A percentile compares a stretch with the other conserved stretches of the same genome.
phyloP scores from a whole-genome alignment of 1,140 invertebrate species.

The Zaprionus taronus region DNA sequence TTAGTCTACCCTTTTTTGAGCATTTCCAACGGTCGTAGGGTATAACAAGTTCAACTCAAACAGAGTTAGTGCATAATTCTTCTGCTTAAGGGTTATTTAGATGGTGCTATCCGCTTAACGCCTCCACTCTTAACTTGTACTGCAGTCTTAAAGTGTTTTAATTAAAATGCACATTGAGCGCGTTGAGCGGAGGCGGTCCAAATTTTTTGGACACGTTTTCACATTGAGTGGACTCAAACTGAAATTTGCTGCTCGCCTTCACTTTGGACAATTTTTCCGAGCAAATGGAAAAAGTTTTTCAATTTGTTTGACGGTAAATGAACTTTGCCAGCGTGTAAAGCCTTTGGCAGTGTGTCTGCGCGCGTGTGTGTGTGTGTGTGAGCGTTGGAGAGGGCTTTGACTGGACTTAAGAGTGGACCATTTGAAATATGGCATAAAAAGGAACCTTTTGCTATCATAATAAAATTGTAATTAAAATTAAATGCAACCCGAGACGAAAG shows the following conservation, averaged over 20 bases:
- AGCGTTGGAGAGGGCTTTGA: constrained; percentile 23
- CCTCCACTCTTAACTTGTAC: constrained; percentile 17
- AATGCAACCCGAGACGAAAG: constrained; percentile 55
- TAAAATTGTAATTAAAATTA: constrained; percentile 80
- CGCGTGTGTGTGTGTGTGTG: constrained; percentile 37
- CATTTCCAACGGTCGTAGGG: too few relatives aligned
- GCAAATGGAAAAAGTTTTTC: constrained; percentile 80
- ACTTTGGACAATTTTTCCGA: constrained; percentile 56
- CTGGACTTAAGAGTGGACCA: constrained; percentile 41
- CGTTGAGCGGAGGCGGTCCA: constrained; percentile 7
- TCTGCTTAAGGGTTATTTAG: background rate
- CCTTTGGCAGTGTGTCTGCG: constrained; percentile 22
- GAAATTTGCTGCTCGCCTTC: constrained; percentile 51
- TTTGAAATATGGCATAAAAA: constrained; percentile 76
- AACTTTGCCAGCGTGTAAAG: constrained; percentile 46
- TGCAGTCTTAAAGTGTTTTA: constrained; percentile 56
- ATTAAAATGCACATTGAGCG: constrained; percentile 74
- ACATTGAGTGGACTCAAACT: constrained; percentile 9
- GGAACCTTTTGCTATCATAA: constrained; percentile 69
- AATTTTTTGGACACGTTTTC: constrained; percentile 65
- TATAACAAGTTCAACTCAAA: constrained; percentile 3
- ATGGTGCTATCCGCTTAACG: constrained; percentile 10
- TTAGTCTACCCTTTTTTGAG: too few relatives aligned
- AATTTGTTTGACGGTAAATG: constrained; percentile 81
- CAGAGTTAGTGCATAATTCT: constrained; percentile 4